Evolutionary conservation across 1,140 invertebrate species (phyloP), one percentile per base, ranked within the genome.

Genomic region (Pseudomyrmex pallidus): DNA sequence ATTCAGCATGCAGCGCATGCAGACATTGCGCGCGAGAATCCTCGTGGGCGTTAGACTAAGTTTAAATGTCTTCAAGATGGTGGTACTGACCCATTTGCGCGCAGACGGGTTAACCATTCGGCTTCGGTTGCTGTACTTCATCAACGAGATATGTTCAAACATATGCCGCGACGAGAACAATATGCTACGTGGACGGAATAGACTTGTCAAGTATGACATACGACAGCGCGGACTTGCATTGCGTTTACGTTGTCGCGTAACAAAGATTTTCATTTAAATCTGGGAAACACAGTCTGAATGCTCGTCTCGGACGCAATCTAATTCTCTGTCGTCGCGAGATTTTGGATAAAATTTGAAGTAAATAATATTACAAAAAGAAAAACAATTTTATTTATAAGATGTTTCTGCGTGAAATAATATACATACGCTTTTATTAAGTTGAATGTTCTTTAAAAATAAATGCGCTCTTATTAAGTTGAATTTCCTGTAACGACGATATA

Each of bases 11-110:
- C 44, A 46, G 57, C 7, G 4, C 25, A 25, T 25, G 25, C 61
- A 76, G 87, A 88, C 74, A 74, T 46, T 76, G 70, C 63, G 72
- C 66, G 10, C 54, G 64, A 73, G 87, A 84, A 83, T 77, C 78
- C 67, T 64, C 9, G 12, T 10, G 80, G 48, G 87, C 88, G 80
- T 85, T 88, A 67, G 48, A 66, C 59, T 67, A 86, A 89, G 87
- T 89, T 89, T 88, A 88, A 89, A 83, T 88, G 87, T 85, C 85
- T 88, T 86, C 87, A 84, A 88, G 86, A 85, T 88, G 87, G 86
- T 85, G 59, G 74, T 76, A 35, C 74, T 89, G 87, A 86, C 87
- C 87, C 70, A 89, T 84, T 88, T 83, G 74, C 56, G n/a, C 83
- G 13, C 52, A 70, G 78, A 86, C 83, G 62, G 61, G 59, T 54